phyloP scores from a whole-genome alignment of 2,888 invertebrate genomes.

The Dolichopus griseipennis region DNA sequence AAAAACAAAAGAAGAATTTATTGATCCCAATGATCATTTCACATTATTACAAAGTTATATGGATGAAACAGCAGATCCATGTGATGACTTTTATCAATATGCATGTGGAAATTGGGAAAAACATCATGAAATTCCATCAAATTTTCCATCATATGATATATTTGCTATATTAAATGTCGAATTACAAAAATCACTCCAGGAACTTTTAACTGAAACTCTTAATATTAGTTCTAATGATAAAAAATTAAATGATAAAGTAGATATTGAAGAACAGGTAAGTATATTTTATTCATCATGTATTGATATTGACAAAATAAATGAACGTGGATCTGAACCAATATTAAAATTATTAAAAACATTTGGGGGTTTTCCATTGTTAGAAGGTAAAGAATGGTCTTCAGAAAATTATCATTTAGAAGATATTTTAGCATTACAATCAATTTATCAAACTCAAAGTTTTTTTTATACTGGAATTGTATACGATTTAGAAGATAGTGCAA shows the following conservation, averaged over 20 bases:
- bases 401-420: conserved; percentile 21
- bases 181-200: conserved; percentile 19
- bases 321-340: conserved; percentile 19
- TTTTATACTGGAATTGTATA: conserved; percentile 18
- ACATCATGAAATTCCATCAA: conserved; percentile 22
- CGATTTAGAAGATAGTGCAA: conserved; percentile 20
- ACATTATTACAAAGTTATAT: conserved; percentile 20
- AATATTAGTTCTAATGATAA: neutral
- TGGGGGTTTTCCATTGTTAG: conserved; percentile 23
- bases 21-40: conserved; percentile 16
- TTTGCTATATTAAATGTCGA: conserved; percentile 20
- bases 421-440: conserved; percentile 17
- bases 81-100: conserved; percentile 24
- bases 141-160: conserved; percentile 19
- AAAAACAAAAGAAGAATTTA: conserved; percentile 16
- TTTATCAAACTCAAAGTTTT: conserved; percentile 15
- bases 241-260: conserved; percentile 12
- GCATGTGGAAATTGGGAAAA: conserved; percentile 23
- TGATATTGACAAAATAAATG: conserved; percentile 19
- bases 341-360: conserved; percentile 21
- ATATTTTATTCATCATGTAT: conserved; percentile 19
- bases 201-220: conserved; percentile 13
- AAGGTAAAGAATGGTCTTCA: conserved; percentile 20
- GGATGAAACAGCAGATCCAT: conserved; percentile 20
- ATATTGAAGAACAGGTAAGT: conserved; percentile 21